Evolutionary conservation across 2,888 invertebrate species (phyloP).

Genomic region (Digitonthophagus gazella): DNA sequence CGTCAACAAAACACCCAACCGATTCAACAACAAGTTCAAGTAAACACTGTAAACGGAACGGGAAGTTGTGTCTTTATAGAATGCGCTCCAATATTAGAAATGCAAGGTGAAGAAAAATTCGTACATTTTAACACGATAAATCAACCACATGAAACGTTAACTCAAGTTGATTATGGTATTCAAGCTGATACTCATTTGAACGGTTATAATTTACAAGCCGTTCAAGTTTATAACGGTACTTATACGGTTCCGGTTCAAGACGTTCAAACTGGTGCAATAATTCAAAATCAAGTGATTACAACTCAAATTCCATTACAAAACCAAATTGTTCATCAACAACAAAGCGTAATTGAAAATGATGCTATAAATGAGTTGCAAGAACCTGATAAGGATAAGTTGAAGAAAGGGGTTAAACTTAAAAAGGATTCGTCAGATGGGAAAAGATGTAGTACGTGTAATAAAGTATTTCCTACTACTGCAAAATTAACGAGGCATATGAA

Average conservation of each 20-base stretch:
- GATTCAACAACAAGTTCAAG: slow-evolving; percentile 32
- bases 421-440: slow-evolving; percentile 38
- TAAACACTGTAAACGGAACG: slow-evolving; percentile 27
- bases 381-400: slow-evolving; percentile 29
- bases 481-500: slow-evolving; percentile 51
- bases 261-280: slow-evolving; percentile 39
- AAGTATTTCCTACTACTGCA: slow-evolving; percentile 46
- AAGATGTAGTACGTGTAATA: slow-evolving; percentile 48
- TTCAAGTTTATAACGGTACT: slow-evolving; percentile 44
- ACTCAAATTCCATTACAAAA: slow-evolving; percentile 31
- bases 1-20: slow-evolving; percentile 29
- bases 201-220: slow-evolving; percentile 43
- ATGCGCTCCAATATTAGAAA: slow-evolving; percentile 42
- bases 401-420: slow-evolving; percentile 31
- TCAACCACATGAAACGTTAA: slow-evolving; percentile 36
- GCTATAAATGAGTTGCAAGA: slow-evolving; percentile 13
- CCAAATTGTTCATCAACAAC: slow-evolving; percentile 24
- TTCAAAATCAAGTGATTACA: slow-evolving; percentile 39
- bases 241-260: slow-evolving; percentile 45
- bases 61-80: slow-evolving; percentile 44
- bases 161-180: slow-evolving; percentile 44
- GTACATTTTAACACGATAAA: slow-evolving; percentile 35
- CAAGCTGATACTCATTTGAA: slow-evolving; percentile 42
- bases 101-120: slow-evolving; percentile 41
- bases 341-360: slow-evolving; percentile 30